Evolutionary conservation across 2,113 vertebrate genomes (phyloP), one percentile per base, ranked within the genome.

Genomic region (Scomber colias): DNA sequence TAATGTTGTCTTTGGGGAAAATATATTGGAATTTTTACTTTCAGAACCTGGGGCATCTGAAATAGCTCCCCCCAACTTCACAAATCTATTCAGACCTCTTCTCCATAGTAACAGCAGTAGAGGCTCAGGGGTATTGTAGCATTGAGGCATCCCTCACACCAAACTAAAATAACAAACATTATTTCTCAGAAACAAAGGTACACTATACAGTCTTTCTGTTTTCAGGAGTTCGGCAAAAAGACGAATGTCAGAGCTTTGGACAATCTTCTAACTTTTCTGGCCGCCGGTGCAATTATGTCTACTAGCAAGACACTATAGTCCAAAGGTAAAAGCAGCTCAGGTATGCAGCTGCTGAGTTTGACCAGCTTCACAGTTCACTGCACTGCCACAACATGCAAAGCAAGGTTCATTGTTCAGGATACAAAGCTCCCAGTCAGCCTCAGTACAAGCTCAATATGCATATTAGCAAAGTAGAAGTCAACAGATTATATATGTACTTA

Each of bases 281-380:
- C 13, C 27, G 8, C 51, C 0, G 14, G 17, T 50, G 53, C 17
- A 19, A 30, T 13, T 15, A 11, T 59, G 51, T 66, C 16, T 12
- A 31, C 19, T 10, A 17, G 30, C 50, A 53, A 19, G 27, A 50
- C 8, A 27, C 19, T 12, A 6, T 2, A 59, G 57, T 75, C 71
- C 51, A 64, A 79, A 79, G 67, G 68, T 77, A 48, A 65, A 19
- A 11, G 15, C 5, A 14, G 17, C 17, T 1, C 64, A 70, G 46
- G 66, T 27, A 53, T 40, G 56, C 27, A 44, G 9, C 31, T 49
- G 16, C 30, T 57, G 13, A 49, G 72, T 24, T 15, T 72, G 50
- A 66, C 61, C 69, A 49, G 13, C 66, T 60, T 57, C 45, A 68
- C 62, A 73, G 62, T 21, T 44, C 44, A 31, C 57, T 46, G 27